Base-by-base conservation (phyloP, 2,888 invertebrate species). In the Rugalucina vietnamica region DNA sequence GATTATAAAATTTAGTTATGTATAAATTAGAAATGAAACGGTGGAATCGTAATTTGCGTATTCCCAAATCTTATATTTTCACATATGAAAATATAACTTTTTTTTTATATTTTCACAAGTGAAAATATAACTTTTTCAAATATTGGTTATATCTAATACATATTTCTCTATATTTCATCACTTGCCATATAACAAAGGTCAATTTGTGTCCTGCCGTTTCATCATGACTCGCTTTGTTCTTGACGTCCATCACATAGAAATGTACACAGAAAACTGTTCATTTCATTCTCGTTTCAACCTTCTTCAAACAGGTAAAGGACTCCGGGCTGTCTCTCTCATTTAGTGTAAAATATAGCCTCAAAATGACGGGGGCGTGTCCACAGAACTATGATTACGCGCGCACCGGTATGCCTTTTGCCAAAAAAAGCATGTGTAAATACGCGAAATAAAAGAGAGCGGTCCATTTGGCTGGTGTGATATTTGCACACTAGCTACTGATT, bases 351-450 rank as follows among this genome's bases (percentile, higher is more conserved):
- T 65, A 18, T 4, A 10, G 18, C 29, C 4, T 34, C 34, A 65
- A 18, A 65, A 65, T 65, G 65, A 65, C 65, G 32, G 65, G 57
- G 65, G 65, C 65, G 65, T 65, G 65, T 65, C 34, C 10, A 4
- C 18, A 21, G 4, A 21, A 18, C 34, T 65, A 65, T 65, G 65
- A 65, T 65, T 65, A 65, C 65, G 65, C 29, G 65, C 65, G n/a
- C n/a, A 65, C 65, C 65, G 65, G 21, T 65, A 5, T 65, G 65
- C 65, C 65, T 34, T 34, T 29, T 10, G 65, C 65, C 60, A 65
- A n/a, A n/a, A n/a, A 43, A 65, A 65, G 10, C 65, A 65, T 65
- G 65, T 65, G 65, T 65, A 65, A 65, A 65, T 65, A 65, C 10
- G 10, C 2, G 34, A 12, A 12, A 65, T 65, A 65, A 65, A 65